Base-by-base conservation (phyloP, 2,113 vertebrate species). In the Periophthalmodon schlosseri region DNA sequence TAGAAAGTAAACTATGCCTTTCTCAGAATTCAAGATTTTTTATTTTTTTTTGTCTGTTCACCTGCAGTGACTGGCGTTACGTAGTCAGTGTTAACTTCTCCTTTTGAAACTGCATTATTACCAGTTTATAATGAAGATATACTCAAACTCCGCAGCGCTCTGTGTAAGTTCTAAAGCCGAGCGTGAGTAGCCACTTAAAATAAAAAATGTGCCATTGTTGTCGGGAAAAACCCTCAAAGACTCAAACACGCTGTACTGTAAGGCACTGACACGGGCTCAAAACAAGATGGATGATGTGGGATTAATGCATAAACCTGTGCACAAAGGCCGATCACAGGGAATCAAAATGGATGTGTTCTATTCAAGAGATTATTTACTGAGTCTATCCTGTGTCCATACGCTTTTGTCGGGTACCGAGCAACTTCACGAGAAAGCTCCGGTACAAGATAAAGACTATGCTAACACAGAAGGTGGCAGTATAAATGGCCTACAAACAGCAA, bases 271-370 rank as follows among this genome's bases (percentile, higher is more conserved):
- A 85, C 68, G 58, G 36, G 24, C 50, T 57, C 80, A 82, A 86
- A 73, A 75, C 80, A 82, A 74, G 76, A 77, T 78, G 60, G 63
- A 86, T 57, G 56, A 77, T 34, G 49, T 60, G 72, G 23, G 71
- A 74, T 77, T 69, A 68, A 60, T 77, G 70, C 13, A 6, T 52
- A 46, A 52, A 13, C 54, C 72, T 58, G 34, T 20, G 44, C 73
- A 72, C 47, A 75, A 21, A 47, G 61, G 12, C 23, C 23, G 13
- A 9, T 52, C 11, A 36, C 36, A 57, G 50, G 3, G 0, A 54
- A 74, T 75, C 15, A 57, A 56, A 0, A 6, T 9, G 28, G 54
- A 7, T 20, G n/a, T 16, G 16, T 20, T 16, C 49, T 52, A 5
- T 44, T 44, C 39, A 44, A 44, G 39, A 44, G 39, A 44, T 50